phyloP scores from a whole-genome alignment of 2,113 vertebrate genomes.

The Rattus rattus region DNA sequence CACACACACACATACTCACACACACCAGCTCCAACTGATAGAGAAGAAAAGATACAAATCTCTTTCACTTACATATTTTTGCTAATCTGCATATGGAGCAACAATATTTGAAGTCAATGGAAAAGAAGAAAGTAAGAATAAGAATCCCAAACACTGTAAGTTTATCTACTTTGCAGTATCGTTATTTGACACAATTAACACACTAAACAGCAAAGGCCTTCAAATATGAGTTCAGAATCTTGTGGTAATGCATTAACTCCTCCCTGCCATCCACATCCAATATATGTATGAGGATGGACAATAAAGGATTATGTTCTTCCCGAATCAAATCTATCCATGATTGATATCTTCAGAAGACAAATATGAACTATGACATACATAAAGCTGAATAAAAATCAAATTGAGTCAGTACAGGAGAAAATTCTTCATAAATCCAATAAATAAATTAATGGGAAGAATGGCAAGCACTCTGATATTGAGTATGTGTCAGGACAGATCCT shows the following conservation, averaged over 20 bases:
- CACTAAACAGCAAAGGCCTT: not conserved
- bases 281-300: not conserved
- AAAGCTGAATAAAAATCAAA: conserved; percentile 44
- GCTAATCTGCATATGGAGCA: not conserved
- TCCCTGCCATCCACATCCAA: not conserved
- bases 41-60: not conserved
- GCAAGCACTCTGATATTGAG: not conserved
- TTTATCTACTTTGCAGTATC: not conserved
- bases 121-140: conserved; percentile 16
- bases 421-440: conserved; percentile 59
- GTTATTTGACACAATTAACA: not conserved
- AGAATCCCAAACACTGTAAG: not conserved
- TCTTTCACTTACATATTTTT: not conserved
- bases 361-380: conserved; percentile 46
- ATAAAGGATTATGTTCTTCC: not conserved
- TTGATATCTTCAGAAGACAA: conserved; percentile 6
- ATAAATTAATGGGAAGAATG: conserved; percentile 56
- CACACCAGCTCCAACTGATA: not conserved
- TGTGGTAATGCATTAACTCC: not conserved
- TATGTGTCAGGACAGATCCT: conserved; percentile 35
- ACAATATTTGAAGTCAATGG: not conserved
- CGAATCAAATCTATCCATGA: not conserved
- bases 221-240: not conserved
- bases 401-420: conserved; percentile 3
- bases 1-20: no score